phyloP scores from a whole-genome alignment of 2,797 vertebrate species.

The Argentina silus region DNA sequence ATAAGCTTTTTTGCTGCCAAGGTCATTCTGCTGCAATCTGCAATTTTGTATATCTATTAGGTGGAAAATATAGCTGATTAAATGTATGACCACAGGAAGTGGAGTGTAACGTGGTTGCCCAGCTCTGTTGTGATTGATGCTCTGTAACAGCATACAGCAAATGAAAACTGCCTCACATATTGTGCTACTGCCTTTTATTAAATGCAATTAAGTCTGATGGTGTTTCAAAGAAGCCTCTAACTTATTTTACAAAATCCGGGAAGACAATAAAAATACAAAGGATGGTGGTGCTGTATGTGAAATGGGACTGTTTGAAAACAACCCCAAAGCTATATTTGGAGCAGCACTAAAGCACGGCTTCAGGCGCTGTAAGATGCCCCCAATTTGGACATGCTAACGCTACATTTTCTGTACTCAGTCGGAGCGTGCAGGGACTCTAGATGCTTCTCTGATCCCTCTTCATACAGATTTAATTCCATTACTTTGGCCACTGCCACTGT shows the following conservation, averaged over 20 bases:
- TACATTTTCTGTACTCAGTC: conserved; percentile 25
- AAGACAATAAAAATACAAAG: conserved; percentile 62
- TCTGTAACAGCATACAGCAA: conserved; percentile 59
- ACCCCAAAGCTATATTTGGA: conserved; percentile 65
- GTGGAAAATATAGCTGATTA: conserved; percentile 81
- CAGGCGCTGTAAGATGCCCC: conserved; percentile 43
- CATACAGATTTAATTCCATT: conserved; percentile 54
- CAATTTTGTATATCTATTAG: conserved; percentile 80
- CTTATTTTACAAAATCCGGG: conserved; percentile 51
- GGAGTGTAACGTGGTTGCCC: conserved; percentile 62
- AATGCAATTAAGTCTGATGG: conserved; percentile 63
- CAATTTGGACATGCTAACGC: conserved; percentile 49
- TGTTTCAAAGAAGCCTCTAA: conserved; percentile 65
- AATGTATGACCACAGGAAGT: conserved; percentile 69
- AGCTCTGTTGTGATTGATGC: conserved; percentile 70
- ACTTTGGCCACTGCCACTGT: conserved; percentile 62
- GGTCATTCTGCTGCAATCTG: conserved; percentile 80
- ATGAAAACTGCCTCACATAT: conserved; percentile 51
- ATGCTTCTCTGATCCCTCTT: conserved; percentile 20
- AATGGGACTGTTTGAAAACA: conserved; percentile 55
- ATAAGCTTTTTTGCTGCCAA: conserved; percentile 79
- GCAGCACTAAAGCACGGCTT: conserved; percentile 46
- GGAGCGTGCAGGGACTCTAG: conserved; percentile 23
- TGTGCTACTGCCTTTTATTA: conserved; percentile 63
- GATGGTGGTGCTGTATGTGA: conserved; percentile 53